Base-by-base conservation (phyloP, 2,113 vertebrate genomes). In the Dasyornis broadbenti region DNA sequence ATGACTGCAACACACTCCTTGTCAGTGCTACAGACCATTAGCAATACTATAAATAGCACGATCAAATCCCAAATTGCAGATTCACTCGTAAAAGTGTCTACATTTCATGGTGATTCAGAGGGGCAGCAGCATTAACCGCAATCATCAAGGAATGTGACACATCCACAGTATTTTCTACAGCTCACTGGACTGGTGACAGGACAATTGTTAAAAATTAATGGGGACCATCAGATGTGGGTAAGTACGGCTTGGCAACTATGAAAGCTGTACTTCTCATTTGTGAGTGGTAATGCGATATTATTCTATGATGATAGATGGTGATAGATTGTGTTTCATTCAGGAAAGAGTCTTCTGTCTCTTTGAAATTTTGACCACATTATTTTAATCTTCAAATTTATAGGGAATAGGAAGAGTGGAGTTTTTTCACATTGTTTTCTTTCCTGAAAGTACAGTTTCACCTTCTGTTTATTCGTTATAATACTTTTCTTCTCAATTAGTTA, bases 131-230 rank as follows among this genome's bases (percentile, higher is more conserved):
- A 92, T 81, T 95, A 91, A 75, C 53, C 59, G 40, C 83, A 78
- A 68, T 94, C 91, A 92, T 86, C 80, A 92, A 89, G 57, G 49
- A 95, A 95, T 52, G 61, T 91, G 72, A 94, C 83, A 52, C 84
- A 65, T 89, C 89, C 72, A 82, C 69, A 64, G 76, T 66, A 82
- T 78, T 97, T 92, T 92, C 80, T 91, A 71, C 91, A 95, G 92
- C 72, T 96, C 92, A 82, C 65, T 71, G 73, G 28, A 84, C 80
- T 75, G 47, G 31, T 92, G 92, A 92, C 83, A 92, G 77, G 72
- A 75, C 24, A 3, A 89, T 92, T 91, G 91, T 42, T 84, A 97
- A 91, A 96, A 96, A 94, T 94, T 91, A 95, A 94, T 91, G 77
- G 76, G 37, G 50, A 94, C 35, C 60, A 89, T 94, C 68, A 78